A percentile compares a stretch with the other conserved stretches of the same genome.
phyloP scores from a whole-genome alignment of 1,140 invertebrate species.

The Pentalonia nigronervosa region DNA sequence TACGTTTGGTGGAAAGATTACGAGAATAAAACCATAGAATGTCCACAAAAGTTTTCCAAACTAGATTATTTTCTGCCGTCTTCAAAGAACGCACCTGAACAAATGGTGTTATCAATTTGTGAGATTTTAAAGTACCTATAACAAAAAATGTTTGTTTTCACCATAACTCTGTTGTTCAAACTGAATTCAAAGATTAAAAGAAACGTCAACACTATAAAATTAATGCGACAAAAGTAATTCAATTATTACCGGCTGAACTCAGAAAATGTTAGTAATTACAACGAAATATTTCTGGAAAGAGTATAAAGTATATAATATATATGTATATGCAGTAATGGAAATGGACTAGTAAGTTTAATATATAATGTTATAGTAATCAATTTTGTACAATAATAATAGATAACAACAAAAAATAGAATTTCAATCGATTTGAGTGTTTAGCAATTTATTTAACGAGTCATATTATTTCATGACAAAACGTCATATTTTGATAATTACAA shows the following conservation, averaged over 20 bases:
- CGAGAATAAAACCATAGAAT: background rate
- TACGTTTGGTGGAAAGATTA: background rate
- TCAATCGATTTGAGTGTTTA: background rate
- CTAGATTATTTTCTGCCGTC: background rate
- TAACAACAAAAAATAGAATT: background rate
- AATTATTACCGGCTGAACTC: background rate
- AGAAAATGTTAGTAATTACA: background rate
- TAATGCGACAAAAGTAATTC: conserved; percentile 18
- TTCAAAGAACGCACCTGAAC: background rate
- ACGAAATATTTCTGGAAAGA: background rate
- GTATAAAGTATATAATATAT: background rate
- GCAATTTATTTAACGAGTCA: background rate
- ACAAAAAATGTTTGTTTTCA: background rate
- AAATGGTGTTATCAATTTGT: conserved; percentile 13
- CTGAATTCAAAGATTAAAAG: background rate
- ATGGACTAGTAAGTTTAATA: background rate
- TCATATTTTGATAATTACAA: background rate
- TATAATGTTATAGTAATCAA: background rate
- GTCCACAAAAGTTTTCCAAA: conserved; percentile 1
- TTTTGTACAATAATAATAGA: background rate
- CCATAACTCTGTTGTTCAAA: background rate
- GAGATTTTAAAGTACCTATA: background rate
- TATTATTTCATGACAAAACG: background rate
- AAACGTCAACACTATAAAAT: background rate
- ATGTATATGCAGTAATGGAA: background rate